Evolutionary conservation across 2,888 invertebrate genomes (phyloP).

Genomic region (Fragum whitleyi): DNA sequence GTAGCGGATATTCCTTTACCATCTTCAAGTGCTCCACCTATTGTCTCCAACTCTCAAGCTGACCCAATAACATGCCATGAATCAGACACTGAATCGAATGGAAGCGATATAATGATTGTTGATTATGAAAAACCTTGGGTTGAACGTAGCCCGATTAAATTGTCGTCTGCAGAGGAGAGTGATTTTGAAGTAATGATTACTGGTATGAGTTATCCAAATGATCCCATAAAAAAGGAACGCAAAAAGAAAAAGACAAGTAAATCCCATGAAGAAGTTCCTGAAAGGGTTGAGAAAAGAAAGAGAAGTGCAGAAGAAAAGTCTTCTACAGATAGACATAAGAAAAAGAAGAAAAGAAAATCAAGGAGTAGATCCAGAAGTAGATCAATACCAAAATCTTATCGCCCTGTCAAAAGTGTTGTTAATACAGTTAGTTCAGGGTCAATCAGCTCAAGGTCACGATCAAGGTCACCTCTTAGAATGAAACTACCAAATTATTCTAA

Average conservation of each 20-base stretch:
- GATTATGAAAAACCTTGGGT: constrained; percentile 89
- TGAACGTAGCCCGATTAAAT: constrained; percentile 88
- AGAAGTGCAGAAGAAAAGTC: constrained; percentile 4
- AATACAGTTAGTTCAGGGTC: constrained; percentile 23
- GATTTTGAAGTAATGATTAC: constrained; percentile 59
- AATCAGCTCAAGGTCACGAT: constrained; percentile 46
- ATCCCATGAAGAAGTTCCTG: constrained; percentile 32
- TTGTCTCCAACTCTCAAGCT: constrained; percentile 25
- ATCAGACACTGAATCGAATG: constrained; percentile 58
- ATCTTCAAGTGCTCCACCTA: constrained; percentile 13
- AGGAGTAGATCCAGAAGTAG: constrained; percentile 28
- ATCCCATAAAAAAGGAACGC: constrained; percentile 45
- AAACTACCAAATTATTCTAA: constrained; percentile 20
- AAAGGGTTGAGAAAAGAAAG: constrained; percentile 17
- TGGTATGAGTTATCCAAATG: constrained; percentile 39
- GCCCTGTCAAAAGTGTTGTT: neutral
- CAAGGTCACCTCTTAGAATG: constrained; percentile 40
- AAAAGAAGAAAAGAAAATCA: neutral
- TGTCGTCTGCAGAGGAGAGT: constrained; percentile 77
- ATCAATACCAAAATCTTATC: neutral
- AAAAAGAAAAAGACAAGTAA: constrained; percentile 51
- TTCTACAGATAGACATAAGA: neutral
- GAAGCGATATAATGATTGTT: constrained; percentile 86
- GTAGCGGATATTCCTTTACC: neutral
- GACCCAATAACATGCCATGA: constrained; percentile 35